Conservation (phyloP, 2,113 vertebrate species). For the Vicugna pacos region DNA sequence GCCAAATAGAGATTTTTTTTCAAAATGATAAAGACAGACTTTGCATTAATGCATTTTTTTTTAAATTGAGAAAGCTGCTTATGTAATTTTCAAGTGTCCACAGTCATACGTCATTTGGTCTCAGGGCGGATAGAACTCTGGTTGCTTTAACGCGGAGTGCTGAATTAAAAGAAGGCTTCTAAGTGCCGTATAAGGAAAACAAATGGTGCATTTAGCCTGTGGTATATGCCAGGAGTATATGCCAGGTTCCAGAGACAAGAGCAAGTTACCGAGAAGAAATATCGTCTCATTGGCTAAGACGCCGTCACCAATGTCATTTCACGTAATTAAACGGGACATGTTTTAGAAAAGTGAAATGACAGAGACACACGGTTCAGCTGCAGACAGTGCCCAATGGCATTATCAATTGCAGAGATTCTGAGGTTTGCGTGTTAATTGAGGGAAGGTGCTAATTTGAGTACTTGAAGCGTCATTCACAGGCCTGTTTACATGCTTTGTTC, state of each 20-base stretch:
- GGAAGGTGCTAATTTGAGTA: slow-evolving; percentile 97
- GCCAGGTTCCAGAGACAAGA: slow-evolving; percentile 59
- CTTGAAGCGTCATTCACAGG: slow-evolving; percentile 95
- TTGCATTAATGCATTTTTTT: background rate
- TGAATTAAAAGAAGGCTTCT: slow-evolving; percentile 79
- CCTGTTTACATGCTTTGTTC: slow-evolving; percentile 96
- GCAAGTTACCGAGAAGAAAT: slow-evolving; percentile 77
- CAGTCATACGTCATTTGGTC: slow-evolving; percentile 32
- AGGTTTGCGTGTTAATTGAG: slow-evolving; percentile 92
- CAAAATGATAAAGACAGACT: background rate
- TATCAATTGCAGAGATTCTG: slow-evolving; percentile 87
- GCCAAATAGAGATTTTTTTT: background rate
- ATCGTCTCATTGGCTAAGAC: slow-evolving; percentile 78
- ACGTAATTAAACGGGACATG: slow-evolving; percentile 86
- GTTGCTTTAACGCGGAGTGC: slow-evolving; percentile 20
- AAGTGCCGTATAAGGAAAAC: slow-evolving; percentile 76
- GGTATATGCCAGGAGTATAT: slow-evolving; percentile 76
- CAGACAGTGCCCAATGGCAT: slow-evolving; percentile 85
- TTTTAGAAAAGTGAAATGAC: slow-evolving; percentile 84
- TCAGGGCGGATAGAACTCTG: background rate
- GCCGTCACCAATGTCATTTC: slow-evolving; percentile 78
- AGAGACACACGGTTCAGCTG: slow-evolving; percentile 80
- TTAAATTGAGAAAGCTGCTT: background rate
- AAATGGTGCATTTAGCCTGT: slow-evolving; percentile 69
- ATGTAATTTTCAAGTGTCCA: slow-evolving; percentile 43